A percentile compares a stretch with the other conserved stretches of the same genome.
Conservation (phyloP, 2,797 vertebrate genomes). For the Ptychobarbus kaznakovi region DNA sequence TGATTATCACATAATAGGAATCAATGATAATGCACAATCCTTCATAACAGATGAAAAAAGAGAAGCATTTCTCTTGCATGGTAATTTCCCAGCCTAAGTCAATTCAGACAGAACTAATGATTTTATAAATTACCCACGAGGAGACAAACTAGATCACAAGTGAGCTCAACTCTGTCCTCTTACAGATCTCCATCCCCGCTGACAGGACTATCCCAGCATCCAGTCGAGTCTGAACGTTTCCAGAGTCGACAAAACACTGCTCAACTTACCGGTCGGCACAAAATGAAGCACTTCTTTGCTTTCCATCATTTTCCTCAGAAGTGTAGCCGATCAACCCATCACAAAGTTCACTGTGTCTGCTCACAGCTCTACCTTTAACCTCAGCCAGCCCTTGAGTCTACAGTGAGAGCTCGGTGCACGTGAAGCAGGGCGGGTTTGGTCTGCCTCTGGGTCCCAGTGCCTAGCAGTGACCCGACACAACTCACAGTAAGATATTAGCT, state of each 20-base stretch:
- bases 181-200: neutral
- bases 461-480: neutral
- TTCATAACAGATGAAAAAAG: slow-evolving; percentile 61
- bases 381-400: slow-evolving; percentile 33
- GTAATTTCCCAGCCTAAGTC: slow-evolving; percentile 67
- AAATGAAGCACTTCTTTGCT: slow-evolving; percentile 73
- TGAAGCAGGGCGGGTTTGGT: slow-evolving; percentile 44
- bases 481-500: neutral
- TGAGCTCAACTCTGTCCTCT: slow-evolving; percentile 1
- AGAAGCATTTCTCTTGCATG: slow-evolving; percentile 63
- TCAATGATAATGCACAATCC: slow-evolving; percentile 7
- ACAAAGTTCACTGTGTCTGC: slow-evolving; percentile 36
- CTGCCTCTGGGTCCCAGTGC: slow-evolving; percentile 64
- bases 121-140: slow-evolving; percentile 51
- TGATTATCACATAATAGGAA: neutral
- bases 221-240: slow-evolving; percentile 62
- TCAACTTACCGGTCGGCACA: slow-evolving; percentile 77
- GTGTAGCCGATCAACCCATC: slow-evolving; percentile 73
- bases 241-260: slow-evolving; percentile 38
- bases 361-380: slow-evolving; percentile 30
- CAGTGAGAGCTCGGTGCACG: slow-evolving; percentile 31
- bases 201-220: slow-evolving; percentile 19
- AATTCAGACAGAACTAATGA: slow-evolving; percentile 58
- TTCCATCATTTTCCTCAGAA: slow-evolving; percentile 73
- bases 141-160: neutral